Base-by-base conservation (phyloP, 2,888 invertebrate species). In the Hirtodrosophila alboralis region DNA sequence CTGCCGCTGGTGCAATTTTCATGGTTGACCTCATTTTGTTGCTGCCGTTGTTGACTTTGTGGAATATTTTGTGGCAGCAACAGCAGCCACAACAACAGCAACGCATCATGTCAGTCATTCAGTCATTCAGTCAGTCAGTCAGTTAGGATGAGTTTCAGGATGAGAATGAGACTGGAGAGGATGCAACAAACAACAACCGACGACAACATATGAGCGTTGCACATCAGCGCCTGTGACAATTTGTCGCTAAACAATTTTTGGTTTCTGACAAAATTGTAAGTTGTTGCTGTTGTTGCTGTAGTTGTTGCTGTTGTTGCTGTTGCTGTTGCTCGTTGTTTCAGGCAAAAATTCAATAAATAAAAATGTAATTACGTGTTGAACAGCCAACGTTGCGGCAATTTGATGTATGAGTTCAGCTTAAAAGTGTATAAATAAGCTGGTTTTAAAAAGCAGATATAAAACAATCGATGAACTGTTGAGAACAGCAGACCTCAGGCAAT, bases 181-280 rank as follows among this genome's bases (percentile, higher is more conserved):
- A 27, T 52, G 47, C 28, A 33, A 43, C 31, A 10, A 30, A 14
- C 23, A 23, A 33, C 37, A 23, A 23, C 38, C 28, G 30, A 9
- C 43, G 21, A 43, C 57, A 56, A 43, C 4, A 58, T 61, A 72
- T 68, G 64, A 56, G 73, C 45, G n/a, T n/a, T n/a, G n/a, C 38
- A 58, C 59, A 48, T 68, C 80, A 76, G 52, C 63, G 77, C 61
- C 65, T 79, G 57, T 58, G 75, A 80, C 84, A 80, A 80, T 80
- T 80, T 80, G 79, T 80, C 84, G 84, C 81, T 84, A 80, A 80
- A 80, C 78, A 80, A 80, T 80, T 80, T 77, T 56, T 47, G 65
- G 47, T 37, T n/a, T n/a, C 28, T 28, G 56, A 52, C 63, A 48
- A 66, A 69, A 60, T 64, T 61, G 59, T 52, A 53, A 56, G 62